Evolutionary conservation across 2,797 vertebrate species (phyloP).

Genomic region (Malacoraja senta): DNA sequence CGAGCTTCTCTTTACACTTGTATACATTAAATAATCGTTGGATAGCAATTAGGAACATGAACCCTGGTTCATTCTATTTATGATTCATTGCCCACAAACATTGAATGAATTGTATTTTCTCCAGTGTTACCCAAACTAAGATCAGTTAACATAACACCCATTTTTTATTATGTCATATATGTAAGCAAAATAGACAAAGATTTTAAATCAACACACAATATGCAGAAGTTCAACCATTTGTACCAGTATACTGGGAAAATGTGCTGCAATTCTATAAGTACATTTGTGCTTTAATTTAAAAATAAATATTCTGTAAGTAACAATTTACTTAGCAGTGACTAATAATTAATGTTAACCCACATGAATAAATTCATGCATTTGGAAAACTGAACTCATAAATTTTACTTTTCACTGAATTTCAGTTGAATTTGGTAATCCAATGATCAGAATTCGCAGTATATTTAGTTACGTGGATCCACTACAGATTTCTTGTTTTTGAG

Average conservation of each 20-base stretch:
- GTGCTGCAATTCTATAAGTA: background rate
- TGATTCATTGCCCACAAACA: background rate
- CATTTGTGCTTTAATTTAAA: background rate
- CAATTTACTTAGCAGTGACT: background rate
- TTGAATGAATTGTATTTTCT: background rate
- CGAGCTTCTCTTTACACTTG: background rate
- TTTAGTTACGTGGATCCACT: background rate
- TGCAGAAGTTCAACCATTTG: background rate
- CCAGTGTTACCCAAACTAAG: background rate
- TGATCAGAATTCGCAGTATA: background rate
- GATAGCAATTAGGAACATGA: constrained; percentile 4
- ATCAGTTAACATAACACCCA: background rate
- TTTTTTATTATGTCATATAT: background rate
- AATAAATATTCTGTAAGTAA: background rate
- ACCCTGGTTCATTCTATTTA: background rate
- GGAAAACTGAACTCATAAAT: background rate
- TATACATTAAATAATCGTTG: background rate
- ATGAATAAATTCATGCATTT: background rate
- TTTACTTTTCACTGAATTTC: background rate
- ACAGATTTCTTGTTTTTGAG: background rate
- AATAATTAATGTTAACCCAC: background rate
- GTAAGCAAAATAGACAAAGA: background rate
- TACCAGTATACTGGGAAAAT: background rate
- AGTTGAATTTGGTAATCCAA: background rate
- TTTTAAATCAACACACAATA: background rate